Evolutionary conservation across 1,140 invertebrate genomes (phyloP).

Genomic region (Armadillidium nasatum): DNA sequence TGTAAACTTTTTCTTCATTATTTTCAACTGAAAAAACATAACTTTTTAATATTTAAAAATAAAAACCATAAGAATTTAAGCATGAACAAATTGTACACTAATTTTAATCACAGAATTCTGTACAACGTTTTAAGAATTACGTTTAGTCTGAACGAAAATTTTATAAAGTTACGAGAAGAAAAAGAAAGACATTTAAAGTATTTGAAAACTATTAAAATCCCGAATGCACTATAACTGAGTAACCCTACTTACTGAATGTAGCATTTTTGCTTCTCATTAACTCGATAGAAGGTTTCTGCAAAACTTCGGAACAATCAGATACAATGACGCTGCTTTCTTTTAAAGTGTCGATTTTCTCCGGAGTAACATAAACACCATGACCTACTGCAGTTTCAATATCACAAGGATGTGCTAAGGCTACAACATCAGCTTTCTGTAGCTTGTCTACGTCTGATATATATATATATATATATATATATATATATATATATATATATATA

Average conservation of each 20-base stretch:
- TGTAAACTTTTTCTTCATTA: slow-evolving; percentile 34
- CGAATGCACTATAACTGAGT: too few relatives aligned
- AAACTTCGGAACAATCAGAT: slow-evolving; percentile 33
- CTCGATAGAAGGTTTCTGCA: slow-evolving; percentile 37
- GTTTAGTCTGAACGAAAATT: too few relatives aligned
- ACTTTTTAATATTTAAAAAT: too few relatives aligned
- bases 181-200: too few relatives aligned
- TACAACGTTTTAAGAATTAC: too few relatives aligned
- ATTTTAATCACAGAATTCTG: too few relatives aligned
- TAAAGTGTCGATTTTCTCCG: neutral
- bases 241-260: too few relatives aligned
- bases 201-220: too few relatives aligned
- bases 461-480: neutral
- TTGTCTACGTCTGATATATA: neutral
- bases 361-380: slow-evolving; percentile 40
- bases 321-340: neutral
- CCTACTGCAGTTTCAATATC: slow-evolving; percentile 26
- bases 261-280: slow-evolving; percentile 33
- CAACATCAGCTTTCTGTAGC: slow-evolving; percentile 31
- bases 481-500: slow-evolving; percentile 13
- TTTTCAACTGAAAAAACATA: neutral
- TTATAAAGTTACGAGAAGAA: too few relatives aligned
- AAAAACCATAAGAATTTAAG: too few relatives aligned
- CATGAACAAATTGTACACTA: too few relatives aligned
- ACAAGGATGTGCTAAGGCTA: slow-evolving; percentile 39